Evolutionary conservation across 2,888 invertebrate species (phyloP).

Genomic region (Myopa tessellatipennis): DNA sequence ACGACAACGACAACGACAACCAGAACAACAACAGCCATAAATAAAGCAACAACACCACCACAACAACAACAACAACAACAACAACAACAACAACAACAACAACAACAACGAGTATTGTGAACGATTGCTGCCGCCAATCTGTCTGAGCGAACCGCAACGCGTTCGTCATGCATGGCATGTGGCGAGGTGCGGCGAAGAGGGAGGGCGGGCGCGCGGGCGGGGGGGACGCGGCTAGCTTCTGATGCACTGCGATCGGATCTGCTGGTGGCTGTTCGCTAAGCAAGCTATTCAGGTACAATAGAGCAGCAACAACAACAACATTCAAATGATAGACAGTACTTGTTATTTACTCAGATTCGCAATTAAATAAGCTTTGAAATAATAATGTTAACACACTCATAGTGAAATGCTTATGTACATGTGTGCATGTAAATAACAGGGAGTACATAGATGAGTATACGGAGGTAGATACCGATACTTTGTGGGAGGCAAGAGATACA

Average conservation of each 20-base stretch:
- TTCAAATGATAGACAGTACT: slow-evolving; percentile 13
- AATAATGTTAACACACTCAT: background rate
- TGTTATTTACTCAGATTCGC: background rate
- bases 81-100: slow-evolving; percentile 7
- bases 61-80: slow-evolving; percentile 1
- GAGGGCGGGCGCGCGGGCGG: background rate
- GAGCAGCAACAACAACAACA: slow-evolving; percentile 6
- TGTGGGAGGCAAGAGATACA: background rate
- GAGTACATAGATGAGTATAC: background rate
- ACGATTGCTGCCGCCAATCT: slow-evolving; percentile 30
- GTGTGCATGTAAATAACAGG: background rate
- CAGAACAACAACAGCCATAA: slow-evolving; percentile 15
- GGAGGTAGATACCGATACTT: background rate
- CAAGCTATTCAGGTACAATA: slow-evolving; percentile 3
- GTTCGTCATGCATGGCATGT: slow-evolving; percentile 8
- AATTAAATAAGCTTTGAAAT: slow-evolving; percentile 19
- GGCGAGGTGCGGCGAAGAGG: background rate
- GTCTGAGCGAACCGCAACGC: slow-evolving; percentile 30
- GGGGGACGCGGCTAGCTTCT: background rate
- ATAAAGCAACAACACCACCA: slow-evolving; percentile 13
- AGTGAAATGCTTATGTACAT: background rate
- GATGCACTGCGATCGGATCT: slow-evolving; percentile 4
- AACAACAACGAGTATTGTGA: slow-evolving; percentile 11
- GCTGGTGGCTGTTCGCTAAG: background rate
- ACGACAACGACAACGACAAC: background rate